Evolutionary conservation across 1,140 invertebrate species (phyloP).

Genomic region (Pemphigus obesinymphae): DNA sequence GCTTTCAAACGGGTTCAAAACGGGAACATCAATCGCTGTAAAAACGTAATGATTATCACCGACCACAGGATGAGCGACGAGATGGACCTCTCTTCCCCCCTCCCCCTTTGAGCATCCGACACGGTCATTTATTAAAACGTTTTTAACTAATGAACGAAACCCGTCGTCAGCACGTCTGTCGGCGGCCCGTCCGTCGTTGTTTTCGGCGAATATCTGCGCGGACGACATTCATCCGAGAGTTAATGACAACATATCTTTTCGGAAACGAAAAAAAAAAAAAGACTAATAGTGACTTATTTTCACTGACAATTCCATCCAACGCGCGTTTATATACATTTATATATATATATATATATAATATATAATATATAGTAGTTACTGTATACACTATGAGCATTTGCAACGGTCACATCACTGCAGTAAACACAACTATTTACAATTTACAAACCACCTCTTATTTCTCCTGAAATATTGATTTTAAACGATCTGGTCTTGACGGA

Average conservation of each 20-base stretch:
- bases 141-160: constrained; percentile 4
- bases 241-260: background rate
- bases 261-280: background rate
- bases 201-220: background rate
- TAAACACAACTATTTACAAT: too few relatives aligned
- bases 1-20: background rate
- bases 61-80: background rate
- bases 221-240: constrained; percentile 1
- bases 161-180: constrained; percentile 5
- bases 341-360: too few relatives aligned
- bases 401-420: too few relatives aligned
- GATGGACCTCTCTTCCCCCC: background rate
- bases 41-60: background rate
- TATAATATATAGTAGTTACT: too few relatives aligned
- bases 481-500: too few relatives aligned
- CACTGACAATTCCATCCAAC: background rate
- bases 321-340: too few relatives aligned
- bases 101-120: background rate
- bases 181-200: background rate
- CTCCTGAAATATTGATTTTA: too few relatives aligned
- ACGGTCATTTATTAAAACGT: background rate
- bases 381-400: too few relatives aligned
- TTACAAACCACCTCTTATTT: too few relatives aligned
- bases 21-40: constrained; percentile 14
- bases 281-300: background rate